Percentiles rank a stretch among this genome's conserved stretches.
Evolutionary conservation across 2,797 vertebrate species (phyloP).

Genomic region (Austrolebias charrua): DNA sequence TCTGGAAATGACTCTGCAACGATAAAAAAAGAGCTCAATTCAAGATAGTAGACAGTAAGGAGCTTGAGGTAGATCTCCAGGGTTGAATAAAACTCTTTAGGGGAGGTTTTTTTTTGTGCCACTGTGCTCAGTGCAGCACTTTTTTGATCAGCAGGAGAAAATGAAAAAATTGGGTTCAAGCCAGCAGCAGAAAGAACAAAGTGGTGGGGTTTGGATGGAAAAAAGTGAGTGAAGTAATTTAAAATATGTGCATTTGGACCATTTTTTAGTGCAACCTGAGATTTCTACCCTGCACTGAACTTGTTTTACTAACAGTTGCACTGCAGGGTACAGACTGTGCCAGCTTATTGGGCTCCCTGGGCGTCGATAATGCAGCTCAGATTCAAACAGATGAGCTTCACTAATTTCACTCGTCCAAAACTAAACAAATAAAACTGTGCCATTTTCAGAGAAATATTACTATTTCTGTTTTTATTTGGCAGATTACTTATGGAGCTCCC

Average conservation of each 20-base stretch:
- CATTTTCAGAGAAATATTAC: constrained; percentile 12
- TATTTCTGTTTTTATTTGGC: not conserved
- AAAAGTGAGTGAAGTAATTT: not conserved
- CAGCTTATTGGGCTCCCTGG: constrained; percentile 8
- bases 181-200: constrained; percentile 31
- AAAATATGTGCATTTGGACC: not conserved
- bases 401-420: constrained; percentile 1
- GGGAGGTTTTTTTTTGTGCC: constrained; percentile 16
- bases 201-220: constrained; percentile 3
- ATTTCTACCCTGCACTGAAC: not conserved
- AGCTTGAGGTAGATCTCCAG: constrained; percentile 44
- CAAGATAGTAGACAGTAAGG: constrained; percentile 24
- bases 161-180: constrained; percentile 60
- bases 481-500: constrained; percentile 10
- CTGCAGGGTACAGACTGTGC: constrained; percentile 10
- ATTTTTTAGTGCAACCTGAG: not conserved
- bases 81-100: constrained; percentile 53
- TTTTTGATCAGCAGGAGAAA: constrained; percentile 74
- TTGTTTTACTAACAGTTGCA: not conserved
- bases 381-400: constrained; percentile 35
- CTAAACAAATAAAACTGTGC: not conserved
- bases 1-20: constrained; percentile 70
- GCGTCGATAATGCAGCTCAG: constrained; percentile 50
- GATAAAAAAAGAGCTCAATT: constrained; percentile 17
- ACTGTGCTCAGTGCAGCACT: constrained; percentile 61